These are phyloP conservation scores for Sandelia bainsii DNA, from an alignment of 2,797 vertebrate genomes.

Conservation along the genomic window DNA sequence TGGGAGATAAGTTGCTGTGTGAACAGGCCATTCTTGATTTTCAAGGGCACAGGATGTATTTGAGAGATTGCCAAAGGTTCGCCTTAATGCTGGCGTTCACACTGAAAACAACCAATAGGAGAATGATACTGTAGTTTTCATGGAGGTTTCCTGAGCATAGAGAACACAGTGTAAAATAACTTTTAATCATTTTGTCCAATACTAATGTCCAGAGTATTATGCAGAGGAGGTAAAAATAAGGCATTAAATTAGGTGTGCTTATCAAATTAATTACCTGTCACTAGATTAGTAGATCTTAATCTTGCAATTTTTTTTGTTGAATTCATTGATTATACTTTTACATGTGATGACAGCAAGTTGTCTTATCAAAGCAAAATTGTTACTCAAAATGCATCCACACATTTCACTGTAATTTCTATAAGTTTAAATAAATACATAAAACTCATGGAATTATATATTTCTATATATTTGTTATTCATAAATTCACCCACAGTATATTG, in stretches of 20 bases:
- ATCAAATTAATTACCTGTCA: constrained; percentile 49
- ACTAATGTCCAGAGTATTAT: constrained; percentile 18
- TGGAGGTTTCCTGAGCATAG: constrained; percentile 13
- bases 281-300: constrained; percentile 49
- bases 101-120: constrained; percentile 51
- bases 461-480: background rate
- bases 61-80: constrained; percentile 76
- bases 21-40: constrained; percentile 82
- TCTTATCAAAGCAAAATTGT: constrained; percentile 17
- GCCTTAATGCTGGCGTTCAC: constrained; percentile 54
- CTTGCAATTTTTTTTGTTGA: constrained; percentile 11
- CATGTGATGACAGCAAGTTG: constrained; percentile 23
- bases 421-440: too few species aligned
- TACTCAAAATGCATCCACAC: background rate
- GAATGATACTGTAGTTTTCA: constrained; percentile 37
- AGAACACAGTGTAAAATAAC: constrained; percentile 17
- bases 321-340: constrained; percentile 45
- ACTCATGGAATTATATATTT: background rate
- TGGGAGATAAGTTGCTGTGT: constrained; percentile 79
- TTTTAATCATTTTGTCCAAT: constrained; percentile 39
- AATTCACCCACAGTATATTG: background rate
- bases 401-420: background rate
- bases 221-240: constrained; percentile 37
- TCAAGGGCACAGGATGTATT: constrained; percentile 82
- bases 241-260: constrained; percentile 37